These are phyloP conservation scores for Xylocopa sonorina DNA, from an alignment of 1,140 invertebrate species.

Conservation along the genomic window DNA sequence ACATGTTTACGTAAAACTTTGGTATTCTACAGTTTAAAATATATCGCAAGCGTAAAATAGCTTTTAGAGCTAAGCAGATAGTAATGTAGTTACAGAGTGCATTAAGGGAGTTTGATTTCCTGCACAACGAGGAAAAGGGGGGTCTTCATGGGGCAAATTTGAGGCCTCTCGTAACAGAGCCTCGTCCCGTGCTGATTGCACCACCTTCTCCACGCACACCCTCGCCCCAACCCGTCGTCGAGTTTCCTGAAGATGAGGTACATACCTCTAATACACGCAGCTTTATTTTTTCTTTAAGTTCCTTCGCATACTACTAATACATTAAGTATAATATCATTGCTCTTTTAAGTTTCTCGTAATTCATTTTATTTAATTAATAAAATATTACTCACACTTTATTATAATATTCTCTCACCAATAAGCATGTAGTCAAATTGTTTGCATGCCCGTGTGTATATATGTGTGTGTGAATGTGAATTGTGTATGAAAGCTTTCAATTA, in stretches of 20 bases:
- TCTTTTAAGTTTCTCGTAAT: slow-evolving; percentile 21
- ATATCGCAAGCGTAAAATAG: slow-evolving; percentile 29
- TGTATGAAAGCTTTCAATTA: slow-evolving; percentile 14
- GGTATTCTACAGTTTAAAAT: slow-evolving; percentile 21
- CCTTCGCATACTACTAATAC: slow-evolving; percentile 29
- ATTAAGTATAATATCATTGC: neutral
- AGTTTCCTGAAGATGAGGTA: slow-evolving; percentile 91
- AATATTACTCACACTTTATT: slow-evolving; percentile 5
- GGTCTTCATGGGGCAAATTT: slow-evolving; percentile 80
- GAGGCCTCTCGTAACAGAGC: slow-evolving; percentile 80
- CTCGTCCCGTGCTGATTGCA: slow-evolving; percentile 80
- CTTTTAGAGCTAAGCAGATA: slow-evolving; percentile 72
- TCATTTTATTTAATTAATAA: slow-evolving; percentile 8
- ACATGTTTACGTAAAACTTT: neutral
- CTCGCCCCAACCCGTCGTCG: slow-evolving; percentile 89
- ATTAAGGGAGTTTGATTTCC: slow-evolving; percentile 93
- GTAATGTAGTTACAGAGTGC: slow-evolving; percentile 90
- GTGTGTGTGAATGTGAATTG: slow-evolving; percentile 1
- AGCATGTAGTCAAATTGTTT: slow-evolving; percentile 10
- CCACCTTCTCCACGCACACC: slow-evolving; percentile 86
- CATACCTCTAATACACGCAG: slow-evolving; percentile 72
- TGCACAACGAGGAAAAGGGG: slow-evolving; percentile 89
- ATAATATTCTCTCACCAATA: neutral
- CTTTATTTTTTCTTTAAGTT: slow-evolving; percentile 59
- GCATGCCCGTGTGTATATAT: slow-evolving; percentile 5